Evolutionary conservation across 2,113 vertebrate species (phyloP), one percentile per base, ranked within the genome.

Genomic region (Limnothrissa miodon): DNA sequence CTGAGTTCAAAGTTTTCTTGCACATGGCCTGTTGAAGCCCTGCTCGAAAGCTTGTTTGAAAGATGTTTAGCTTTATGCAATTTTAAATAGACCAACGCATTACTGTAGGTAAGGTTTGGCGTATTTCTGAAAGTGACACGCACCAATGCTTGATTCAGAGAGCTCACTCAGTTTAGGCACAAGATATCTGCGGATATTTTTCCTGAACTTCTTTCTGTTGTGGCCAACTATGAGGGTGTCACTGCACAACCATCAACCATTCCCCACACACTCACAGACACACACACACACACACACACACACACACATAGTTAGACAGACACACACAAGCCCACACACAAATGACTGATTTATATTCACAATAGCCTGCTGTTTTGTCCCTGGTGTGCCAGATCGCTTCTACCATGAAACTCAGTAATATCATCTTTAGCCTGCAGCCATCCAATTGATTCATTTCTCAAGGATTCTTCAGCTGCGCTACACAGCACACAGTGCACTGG

Each of bases 381-480:
- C 66, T 74, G 66, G 66, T 74, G 66, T 74, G 66, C 29, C 62
- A 36, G 62, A 70, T 70, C 66, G 33, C 66, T 74, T 74, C 66
- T 36, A 74, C 66, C 66, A 74, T 74, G 66, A 74, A 74, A 74
- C 66, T 74, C 66, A 74, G 66, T 74, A 74, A 74, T 74, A 74
- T 74, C 66, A 74, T 74, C 66, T 74, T 74, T 62, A 70, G 56
- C 81, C 81, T 19, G 23, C 39, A 82, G 81, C 66, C 59, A 82
- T 13, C 59, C 53, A 45, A 7, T 66, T 82, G 56, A 82, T 62
- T 82, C n/a, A 82, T 82, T 70, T 62, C 81, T 62, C 81, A 42
- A 82, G 53, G 44, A 82, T 74, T 70, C 81, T 62, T 82, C 56
- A 70, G 81, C 42, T 25, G 56, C 39, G 11, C 29, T 59, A 29